Base-by-base conservation (phyloP, 2,797 vertebrate genomes). In the Falco biarmicus region DNA sequence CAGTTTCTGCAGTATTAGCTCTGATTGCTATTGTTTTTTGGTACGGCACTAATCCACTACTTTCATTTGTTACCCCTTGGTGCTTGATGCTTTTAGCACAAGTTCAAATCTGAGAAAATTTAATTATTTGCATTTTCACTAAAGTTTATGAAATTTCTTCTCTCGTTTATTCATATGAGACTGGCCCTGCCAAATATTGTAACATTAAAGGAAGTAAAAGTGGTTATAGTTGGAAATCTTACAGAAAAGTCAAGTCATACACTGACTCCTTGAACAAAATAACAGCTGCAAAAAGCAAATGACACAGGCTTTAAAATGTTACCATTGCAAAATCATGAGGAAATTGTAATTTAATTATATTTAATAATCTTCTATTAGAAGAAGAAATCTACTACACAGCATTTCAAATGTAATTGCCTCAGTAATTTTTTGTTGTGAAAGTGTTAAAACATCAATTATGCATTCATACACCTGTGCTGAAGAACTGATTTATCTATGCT, bases 271-370 rank as follows among this genome's bases (percentile, higher is more conserved):
- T 77, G 75, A 95, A 68, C 68, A 91, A 95, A 97, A 83, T 93
- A 95, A 79, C 90, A 96, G 89, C 93, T 96, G 93, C 78, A 92
- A 71, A 90, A 89, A 83, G 34, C 25, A 82, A 88, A 91, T 88
- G 50, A 78, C 74, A 78, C 29, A 37, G 19, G 34, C 45, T 83
- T 85, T 64, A 89, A 96, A 89, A 92, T 84, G 41, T 80, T 48
- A 71, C 60, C 31, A 89, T 71, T 96, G 65, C 79, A 92, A 89
- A 94, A 91, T 79, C 11, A 68, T 73, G 69, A 80, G n/a, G 50
- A 93, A 96, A 89, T 81, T 57, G 16, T 65, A 54, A 78, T 85
- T 87, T 71, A 81, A 89, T 86, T 91, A 68, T 29, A 9, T 61
- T 80, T 77, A 51, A 92, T 84, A 93, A 71, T 69, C 47, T 61